Percentiles rank a stretch among this genome's conserved stretches.
Evolutionary conservation across 2,888 invertebrate species (phyloP).

Genomic region (Caradrina kadenii): DNA sequence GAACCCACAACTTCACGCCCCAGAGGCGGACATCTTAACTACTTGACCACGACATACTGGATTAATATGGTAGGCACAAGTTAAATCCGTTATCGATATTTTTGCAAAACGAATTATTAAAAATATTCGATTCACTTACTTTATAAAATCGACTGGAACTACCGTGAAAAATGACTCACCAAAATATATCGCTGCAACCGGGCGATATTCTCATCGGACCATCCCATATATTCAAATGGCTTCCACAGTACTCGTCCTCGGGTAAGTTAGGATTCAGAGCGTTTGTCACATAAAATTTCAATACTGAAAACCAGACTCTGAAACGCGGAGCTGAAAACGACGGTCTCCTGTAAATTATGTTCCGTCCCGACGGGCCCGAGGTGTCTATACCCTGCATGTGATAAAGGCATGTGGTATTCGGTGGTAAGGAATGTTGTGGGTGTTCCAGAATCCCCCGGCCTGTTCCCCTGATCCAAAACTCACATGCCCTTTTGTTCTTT

Average conservation of each 20-base stretch:
- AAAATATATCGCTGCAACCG: slow-evolving; percentile 95
- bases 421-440: slow-evolving; percentile 95
- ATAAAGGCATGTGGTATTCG: slow-evolving; percentile 97
- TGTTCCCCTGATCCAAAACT: slow-evolving; percentile 96
- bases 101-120: slow-evolving; percentile 10
- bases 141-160: slow-evolving; percentile 24
- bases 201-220: slow-evolving; percentile 94
- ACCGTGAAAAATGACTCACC: slow-evolving; percentile 89
- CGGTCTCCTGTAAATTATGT: slow-evolving; percentile 89
- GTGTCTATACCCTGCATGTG: slow-evolving; percentile 93
- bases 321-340: slow-evolving; percentile 93
- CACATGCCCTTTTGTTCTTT: slow-evolving; percentile 96
- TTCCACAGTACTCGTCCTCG: slow-evolving; percentile 94
- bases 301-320: slow-evolving; percentile 95
- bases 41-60: too few relatives aligned
- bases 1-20: too few relatives aligned
- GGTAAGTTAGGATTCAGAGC: slow-evolving; percentile 92
- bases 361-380: slow-evolving; percentile 90
- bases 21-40: too few relatives aligned
- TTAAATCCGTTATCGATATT: background rate
- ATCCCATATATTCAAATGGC: slow-evolving; percentile 96
- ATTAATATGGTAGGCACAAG: too few relatives aligned
- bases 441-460: slow-evolving; percentile 95
- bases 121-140: slow-evolving; percentile 35
- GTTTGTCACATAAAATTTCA: slow-evolving; percentile 95